Evolutionary conservation across 64 coral and sea anemone genomes (phyloP), one percentile per base, ranked within the genome.

Genomic region (Platygyra sinensis): DNA sequence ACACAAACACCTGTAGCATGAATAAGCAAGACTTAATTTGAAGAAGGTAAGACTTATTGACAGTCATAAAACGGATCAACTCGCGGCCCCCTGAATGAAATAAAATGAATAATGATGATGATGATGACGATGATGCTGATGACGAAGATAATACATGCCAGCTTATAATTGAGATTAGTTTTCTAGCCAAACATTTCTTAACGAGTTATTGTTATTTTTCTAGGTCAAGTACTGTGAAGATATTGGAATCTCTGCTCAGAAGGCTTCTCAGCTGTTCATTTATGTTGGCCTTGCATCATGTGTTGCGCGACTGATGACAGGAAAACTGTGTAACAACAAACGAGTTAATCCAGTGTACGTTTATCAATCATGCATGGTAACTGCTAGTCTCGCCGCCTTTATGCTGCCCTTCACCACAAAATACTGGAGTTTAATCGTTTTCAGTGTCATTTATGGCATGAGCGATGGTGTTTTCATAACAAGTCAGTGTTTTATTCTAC

Each of bases 151-250:
- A n/a, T n/a, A n/a, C n/a, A n/a, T n/a, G n/a, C n/a, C n/a, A n/a
- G n/a, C n/a, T n/a, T n/a, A n/a, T n/a, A n/a, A n/a, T 28, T 32
- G 51, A 49, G 30, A 24, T 33, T 19, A 8, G 5, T 61, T 80
- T 80, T 12, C 32, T 52, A 51, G 24, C 19, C 0, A 31, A 9
- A 19, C 7, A 63, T 15, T 3, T 81, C 1, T 52, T 0, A 28
- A 5, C 52, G 55, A 3, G 10, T 22, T 7, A 4, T 18, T 50
- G 39, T 14, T 59, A 12, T 14, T 78, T 64, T 67, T 78, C 12
- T 25, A 92, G 90, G 90, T 85, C 25, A 77, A 77, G 30, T 59
- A 92, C 42, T 74, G 30, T 27, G 30, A 86, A 15, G 90, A 92
- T 27, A 15, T 86, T 51, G 90, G 90, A 49, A 36, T 86, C 10